phyloP scores from a whole-genome alignment of 2,113 vertebrate genomes.

The Rattus rattus region DNA sequence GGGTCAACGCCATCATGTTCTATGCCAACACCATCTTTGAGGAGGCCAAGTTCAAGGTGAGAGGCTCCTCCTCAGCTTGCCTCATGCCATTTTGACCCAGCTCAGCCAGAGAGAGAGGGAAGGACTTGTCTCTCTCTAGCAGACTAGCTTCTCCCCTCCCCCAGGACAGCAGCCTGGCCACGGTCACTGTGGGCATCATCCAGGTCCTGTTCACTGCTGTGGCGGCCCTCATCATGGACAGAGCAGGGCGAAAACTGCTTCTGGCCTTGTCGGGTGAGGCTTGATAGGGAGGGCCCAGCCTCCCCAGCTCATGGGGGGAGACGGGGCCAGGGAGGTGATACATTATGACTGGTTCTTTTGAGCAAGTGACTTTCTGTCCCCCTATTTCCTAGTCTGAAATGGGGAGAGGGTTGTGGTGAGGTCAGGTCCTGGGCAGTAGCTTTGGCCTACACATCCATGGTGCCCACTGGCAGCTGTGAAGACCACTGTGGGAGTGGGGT shows the following conservation, averaged over 20 bases:
- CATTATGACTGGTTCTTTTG: background rate
- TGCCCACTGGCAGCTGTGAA: no score
- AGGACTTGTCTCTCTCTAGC: background rate
- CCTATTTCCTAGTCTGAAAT: background rate
- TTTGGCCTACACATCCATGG: rapidly evolving
- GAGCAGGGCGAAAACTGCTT: slow-evolving; percentile 92
- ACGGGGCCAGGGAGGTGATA: background rate
- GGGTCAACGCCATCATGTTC: slow-evolving; percentile 97
- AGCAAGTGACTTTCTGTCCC: background rate
- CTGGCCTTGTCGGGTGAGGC: slow-evolving; percentile 92
- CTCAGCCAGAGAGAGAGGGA: background rate
- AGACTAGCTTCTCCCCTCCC: background rate
- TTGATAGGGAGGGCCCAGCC: background rate
- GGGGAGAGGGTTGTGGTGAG: rapidly evolving
- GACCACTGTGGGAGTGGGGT: background rate
- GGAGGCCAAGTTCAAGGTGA: slow-evolving; percentile 93
- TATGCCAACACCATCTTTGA: slow-evolving; percentile 95
- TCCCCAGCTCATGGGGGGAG: rapidly evolving
- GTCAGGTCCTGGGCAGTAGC: background rate
- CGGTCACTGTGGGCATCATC: slow-evolving; percentile 90
- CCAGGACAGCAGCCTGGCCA: slow-evolving; percentile 92
- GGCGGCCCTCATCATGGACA: slow-evolving; percentile 93
- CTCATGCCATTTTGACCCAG: background rate
- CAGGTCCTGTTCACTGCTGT: slow-evolving; percentile 93
- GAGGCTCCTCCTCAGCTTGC: background rate